These are phyloP conservation scores for Merodon equestris DNA, from an alignment of 2,888 invertebrate genomes.

Conservation along the genomic window DNA sequence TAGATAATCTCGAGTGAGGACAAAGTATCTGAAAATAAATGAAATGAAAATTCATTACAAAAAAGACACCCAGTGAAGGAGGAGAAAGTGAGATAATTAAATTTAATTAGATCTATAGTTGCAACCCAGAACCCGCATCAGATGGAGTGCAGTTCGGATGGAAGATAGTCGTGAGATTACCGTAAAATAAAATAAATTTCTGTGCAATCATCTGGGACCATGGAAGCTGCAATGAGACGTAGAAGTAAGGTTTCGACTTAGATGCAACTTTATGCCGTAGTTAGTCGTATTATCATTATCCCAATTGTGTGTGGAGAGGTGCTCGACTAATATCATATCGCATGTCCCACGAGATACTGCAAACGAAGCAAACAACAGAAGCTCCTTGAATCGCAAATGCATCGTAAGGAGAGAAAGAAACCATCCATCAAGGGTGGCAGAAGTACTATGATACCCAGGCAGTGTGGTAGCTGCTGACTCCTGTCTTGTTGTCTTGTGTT, in stretches of 20 bases:
- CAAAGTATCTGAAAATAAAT: slow-evolving; percentile 82
- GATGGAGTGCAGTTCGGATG: slow-evolving; percentile 5
- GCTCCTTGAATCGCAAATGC: slow-evolving; percentile 53
- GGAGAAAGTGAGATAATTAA: neutral
- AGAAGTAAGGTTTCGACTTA: slow-evolving; percentile 39
- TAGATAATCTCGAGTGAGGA: slow-evolving; percentile 83
- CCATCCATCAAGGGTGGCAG: slow-evolving; percentile 18
- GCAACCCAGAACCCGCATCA: slow-evolving; percentile 9
- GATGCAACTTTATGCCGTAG: slow-evolving; percentile 60
- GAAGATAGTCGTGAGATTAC: slow-evolving; percentile 26
- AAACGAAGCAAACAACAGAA: slow-evolving; percentile 21
- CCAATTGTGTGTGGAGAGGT: neutral
- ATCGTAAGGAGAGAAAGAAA: slow-evolving; percentile 30
- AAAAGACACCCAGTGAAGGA: too few relatives aligned
- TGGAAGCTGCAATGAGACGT: slow-evolving; percentile 12
- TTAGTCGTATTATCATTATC: slow-evolving; percentile 4
- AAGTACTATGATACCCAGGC: slow-evolving; percentile 12
- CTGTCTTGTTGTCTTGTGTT: slow-evolving; percentile 58
- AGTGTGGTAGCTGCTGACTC: slow-evolving; percentile 25
- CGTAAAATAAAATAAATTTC: slow-evolving; percentile 56
- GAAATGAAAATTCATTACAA: neutral
- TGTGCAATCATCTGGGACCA: slow-evolving; percentile 28
- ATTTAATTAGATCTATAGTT: neutral
- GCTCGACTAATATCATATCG: slow-evolving; percentile 13
- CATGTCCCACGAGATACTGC: slow-evolving; percentile 35